A percentile compares a stretch with the other conserved stretches of the same genome.
Evolutionary conservation across 2,113 vertebrate species (phyloP).

Genomic region (Psilopogon haemacephalus): DNA sequence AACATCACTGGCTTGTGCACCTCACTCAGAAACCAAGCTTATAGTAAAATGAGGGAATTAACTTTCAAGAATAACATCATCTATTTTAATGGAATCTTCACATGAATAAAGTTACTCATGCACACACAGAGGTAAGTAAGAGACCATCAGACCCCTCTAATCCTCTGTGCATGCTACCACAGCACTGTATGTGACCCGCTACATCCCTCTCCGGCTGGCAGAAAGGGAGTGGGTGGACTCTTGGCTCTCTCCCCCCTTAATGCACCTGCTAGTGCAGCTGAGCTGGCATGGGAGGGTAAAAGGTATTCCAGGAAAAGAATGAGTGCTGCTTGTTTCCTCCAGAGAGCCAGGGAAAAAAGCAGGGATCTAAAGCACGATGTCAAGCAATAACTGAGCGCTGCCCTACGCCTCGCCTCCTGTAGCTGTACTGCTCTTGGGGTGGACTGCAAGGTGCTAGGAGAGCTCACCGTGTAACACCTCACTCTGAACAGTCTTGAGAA

Average conservation of each 20-base stretch:
- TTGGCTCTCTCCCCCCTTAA: neutral
- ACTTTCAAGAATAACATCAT: neutral
- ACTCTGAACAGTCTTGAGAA: neutral
- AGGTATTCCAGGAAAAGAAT: neutral
- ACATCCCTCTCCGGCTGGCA: accelerated
- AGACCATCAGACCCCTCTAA: neutral
- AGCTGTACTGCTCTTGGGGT: neutral
- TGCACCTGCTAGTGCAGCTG: slow-evolving; percentile 19
- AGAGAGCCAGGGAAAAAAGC: neutral
- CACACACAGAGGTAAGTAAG: neutral
- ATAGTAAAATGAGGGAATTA: neutral
- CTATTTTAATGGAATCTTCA: neutral
- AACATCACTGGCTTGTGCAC: neutral
- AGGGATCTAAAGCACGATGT: neutral
- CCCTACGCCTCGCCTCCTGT: neutral
- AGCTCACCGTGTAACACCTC: neutral
- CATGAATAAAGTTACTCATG: neutral
- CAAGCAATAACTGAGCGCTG: neutral
- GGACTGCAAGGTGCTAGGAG: neutral
- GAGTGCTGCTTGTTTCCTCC: neutral
- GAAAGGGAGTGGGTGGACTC: neutral
- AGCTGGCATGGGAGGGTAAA: neutral
- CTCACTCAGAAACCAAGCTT: neutral
- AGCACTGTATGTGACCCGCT: neutral
- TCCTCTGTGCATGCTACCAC: neutral